These are phyloP conservation scores for Cataglyphis cursor DNA, from an alignment of 2,888 invertebrate genomes.

Conservation along the genomic window DNA sequence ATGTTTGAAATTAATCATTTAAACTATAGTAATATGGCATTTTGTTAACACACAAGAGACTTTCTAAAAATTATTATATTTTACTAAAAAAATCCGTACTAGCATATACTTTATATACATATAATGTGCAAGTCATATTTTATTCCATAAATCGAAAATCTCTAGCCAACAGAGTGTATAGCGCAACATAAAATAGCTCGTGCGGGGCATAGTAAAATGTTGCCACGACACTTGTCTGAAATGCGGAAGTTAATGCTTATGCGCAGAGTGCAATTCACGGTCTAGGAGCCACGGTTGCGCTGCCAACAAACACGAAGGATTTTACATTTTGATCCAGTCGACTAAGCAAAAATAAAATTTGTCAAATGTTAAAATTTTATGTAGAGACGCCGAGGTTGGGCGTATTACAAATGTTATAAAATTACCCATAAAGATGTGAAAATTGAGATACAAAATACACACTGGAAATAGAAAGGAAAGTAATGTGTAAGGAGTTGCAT, in stretches of 20 bases:
- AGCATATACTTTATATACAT: not conserved
- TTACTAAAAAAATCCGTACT: not conserved
- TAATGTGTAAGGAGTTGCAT: not conserved
- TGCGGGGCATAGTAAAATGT: conserved; percentile 33
- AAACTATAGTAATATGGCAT: not conserved
- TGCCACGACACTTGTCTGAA: conserved; percentile 30
- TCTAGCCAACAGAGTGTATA: conserved; percentile 4
- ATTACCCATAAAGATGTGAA: not conserved
- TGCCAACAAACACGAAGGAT: conserved; percentile 31
- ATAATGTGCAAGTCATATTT: not conserved
- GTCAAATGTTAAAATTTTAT: conserved; percentile 38
- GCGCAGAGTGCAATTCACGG: conserved; percentile 23
- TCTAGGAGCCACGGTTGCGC: not conserved
- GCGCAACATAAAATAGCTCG: conserved; percentile 18
- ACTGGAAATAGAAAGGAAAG: not conserved
- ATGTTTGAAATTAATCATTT: not conserved
- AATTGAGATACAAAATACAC: conserved; percentile 4
- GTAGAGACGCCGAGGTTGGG: not conserved
- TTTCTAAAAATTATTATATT: not conserved
- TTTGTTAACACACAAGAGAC: not conserved
- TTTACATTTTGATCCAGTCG: conserved; percentile 40
- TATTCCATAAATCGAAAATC: conserved; percentile 32
- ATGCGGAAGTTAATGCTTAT: conserved; percentile 45
- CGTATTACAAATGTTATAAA: not conserved
- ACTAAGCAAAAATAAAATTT: conserved; percentile 63